Evolutionary conservation across 1,140 invertebrate genomes (phyloP).

Genomic region (Acromyrmex charruanus): DNA sequence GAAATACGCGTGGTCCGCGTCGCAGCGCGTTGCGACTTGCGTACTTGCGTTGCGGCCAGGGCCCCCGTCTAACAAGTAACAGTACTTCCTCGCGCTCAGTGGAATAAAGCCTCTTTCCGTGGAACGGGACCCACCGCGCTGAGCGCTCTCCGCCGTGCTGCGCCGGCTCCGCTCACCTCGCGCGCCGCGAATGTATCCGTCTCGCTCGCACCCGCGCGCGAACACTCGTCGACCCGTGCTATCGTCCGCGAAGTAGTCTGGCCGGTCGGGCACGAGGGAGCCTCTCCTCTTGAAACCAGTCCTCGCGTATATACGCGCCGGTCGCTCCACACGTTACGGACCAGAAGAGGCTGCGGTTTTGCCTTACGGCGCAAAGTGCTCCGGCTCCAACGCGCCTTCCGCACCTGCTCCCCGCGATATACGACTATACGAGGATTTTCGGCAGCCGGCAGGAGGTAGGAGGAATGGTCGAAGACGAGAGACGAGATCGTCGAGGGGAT

Average conservation of each 20-base stretch:
- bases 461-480: neutral
- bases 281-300: constrained; percentile 78
- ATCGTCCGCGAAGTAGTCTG: constrained; percentile 76
- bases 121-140: constrained; percentile 77
- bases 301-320: constrained; percentile 53
- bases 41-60: constrained; percentile 47
- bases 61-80: constrained; percentile 75
- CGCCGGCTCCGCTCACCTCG: constrained; percentile 48
- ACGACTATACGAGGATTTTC: constrained; percentile 45
- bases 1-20: neutral
- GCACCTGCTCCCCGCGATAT: constrained; percentile 68
- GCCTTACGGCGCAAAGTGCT: constrained; percentile 50
- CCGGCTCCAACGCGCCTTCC: constrained; percentile 53
- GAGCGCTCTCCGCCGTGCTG: constrained; percentile 42
- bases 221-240: constrained; percentile 52
- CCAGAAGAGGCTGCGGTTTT: constrained; percentile 40
- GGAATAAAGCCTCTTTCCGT: constrained; percentile 76
- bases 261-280: constrained; percentile 74
- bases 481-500: neutral
- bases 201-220: constrained; percentile 22
- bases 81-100: constrained; percentile 78
- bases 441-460: neutral
- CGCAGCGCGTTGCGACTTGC: constrained; percentile 38
- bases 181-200: neutral
- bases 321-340: constrained; percentile 48